Evolutionary conservation across 2,888 invertebrate genomes (phyloP).

Genomic region (Eristalis tenax): DNA sequence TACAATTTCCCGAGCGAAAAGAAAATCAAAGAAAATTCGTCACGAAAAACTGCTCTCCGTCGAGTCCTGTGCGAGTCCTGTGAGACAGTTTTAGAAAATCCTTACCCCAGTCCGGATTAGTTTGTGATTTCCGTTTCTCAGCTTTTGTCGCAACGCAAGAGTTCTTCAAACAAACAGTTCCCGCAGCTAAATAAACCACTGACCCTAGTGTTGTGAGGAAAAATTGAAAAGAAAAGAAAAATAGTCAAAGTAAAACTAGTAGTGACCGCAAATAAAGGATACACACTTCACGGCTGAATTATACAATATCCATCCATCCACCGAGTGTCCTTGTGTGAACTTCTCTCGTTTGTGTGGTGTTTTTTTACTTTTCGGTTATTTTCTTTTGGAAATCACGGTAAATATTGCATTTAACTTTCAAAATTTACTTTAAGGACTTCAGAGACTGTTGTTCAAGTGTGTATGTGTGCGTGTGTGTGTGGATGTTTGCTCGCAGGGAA

Average conservation of each 20-base stretch:
- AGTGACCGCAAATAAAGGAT: conserved; percentile 41
- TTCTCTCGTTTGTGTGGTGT: background rate
- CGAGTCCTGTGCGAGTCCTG: conserved; percentile 33
- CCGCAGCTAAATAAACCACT: background rate
- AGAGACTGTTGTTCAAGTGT: background rate
- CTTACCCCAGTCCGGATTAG: conserved; percentile 68
- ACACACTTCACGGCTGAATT: conserved; percentile 45
- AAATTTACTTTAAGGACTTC: conserved; percentile 3
- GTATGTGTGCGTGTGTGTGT: background rate
- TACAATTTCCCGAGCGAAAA: conserved; percentile 17
- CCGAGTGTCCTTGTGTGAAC: conserved; percentile 20
- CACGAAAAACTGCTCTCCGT: conserved; percentile 19
- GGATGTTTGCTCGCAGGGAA: background rate
- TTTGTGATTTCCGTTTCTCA: conserved; percentile 32
- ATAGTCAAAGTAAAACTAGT: background rate
- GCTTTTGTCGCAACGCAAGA: conserved; percentile 1
- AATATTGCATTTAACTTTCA: conserved; percentile 17
- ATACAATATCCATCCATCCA: conserved; percentile 38
- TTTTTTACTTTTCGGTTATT: background rate
- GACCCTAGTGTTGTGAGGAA: conserved; percentile 18
- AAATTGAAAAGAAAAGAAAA: background rate
- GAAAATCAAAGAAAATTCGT: conserved; percentile 24
- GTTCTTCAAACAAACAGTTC: background rate
- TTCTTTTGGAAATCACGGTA: conserved; percentile 51
- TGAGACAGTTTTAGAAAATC: conserved; percentile 63